A percentile compares a stretch with the other conserved stretches of the same genome.
These are phyloP conservation scores for Chelonia mydas DNA, from an alignment of 2,797 vertebrate genomes.

Conservation along the genomic window DNA sequence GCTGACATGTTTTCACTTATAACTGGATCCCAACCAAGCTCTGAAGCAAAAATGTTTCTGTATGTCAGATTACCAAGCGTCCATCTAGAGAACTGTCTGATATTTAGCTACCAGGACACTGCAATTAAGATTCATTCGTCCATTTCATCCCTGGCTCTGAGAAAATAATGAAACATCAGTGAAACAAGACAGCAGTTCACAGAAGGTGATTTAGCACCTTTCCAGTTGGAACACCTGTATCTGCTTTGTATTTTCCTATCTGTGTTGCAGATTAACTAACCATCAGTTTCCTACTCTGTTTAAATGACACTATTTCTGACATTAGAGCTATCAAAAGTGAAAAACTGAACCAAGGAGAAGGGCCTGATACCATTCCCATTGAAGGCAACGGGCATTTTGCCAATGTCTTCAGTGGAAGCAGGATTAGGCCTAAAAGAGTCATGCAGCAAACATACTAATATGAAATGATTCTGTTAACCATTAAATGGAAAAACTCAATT, in stretches of 20 bases:
- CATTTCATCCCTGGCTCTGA: constrained; percentile 70
- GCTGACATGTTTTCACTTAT: constrained; percentile 44
- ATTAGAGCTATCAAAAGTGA: background rate
- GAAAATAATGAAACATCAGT: constrained; percentile 75
- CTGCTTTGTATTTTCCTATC: background rate
- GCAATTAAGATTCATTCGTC: constrained; percentile 81
- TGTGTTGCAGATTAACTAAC: background rate
- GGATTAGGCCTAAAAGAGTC: background rate
- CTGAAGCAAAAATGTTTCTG: constrained; percentile 55
- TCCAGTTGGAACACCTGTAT: background rate
- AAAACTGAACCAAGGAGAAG: background rate
- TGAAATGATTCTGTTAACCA: background rate
- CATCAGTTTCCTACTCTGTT: background rate
- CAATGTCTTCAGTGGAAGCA: background rate
- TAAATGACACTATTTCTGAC: background rate
- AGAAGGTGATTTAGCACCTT: constrained; percentile 58
- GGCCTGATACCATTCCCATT: background rate
- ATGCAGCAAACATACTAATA: background rate
- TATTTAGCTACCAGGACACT: constrained; percentile 75
- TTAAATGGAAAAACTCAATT: background rate
- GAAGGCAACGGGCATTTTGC: background rate
- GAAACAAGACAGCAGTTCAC: constrained; percentile 66
- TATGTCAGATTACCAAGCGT: constrained; percentile 77
- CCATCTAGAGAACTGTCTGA: constrained; percentile 65
- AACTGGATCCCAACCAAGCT: constrained; percentile 64